Percentiles rank a stretch among this genome's conserved stretches.
Conservation (phyloP, 2,113 vertebrate genomes). For the Calidris pygmaea region DNA sequence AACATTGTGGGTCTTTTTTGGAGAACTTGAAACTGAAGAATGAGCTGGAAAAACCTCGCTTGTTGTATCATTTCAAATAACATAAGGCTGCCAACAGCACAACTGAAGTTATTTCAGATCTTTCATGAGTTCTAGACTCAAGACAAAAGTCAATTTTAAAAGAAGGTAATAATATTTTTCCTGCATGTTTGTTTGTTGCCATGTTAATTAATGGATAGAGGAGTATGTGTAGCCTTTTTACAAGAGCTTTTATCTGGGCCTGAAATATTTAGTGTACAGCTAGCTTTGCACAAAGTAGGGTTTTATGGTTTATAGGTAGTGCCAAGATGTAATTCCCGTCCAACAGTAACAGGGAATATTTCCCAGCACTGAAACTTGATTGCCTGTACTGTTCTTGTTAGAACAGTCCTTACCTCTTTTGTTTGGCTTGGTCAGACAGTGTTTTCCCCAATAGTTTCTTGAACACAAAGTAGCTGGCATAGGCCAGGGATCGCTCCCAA, state of each 20-base stretch:
- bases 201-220: background rate
- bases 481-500: background rate
- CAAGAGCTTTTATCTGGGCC: background rate
- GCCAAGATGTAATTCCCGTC: slow-evolving; percentile 3
- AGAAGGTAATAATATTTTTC: background rate
- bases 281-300: background rate
- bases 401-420: background rate
- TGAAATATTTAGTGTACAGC: background rate
- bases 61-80: background rate
- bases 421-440: background rate
- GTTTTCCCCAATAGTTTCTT: background rate
- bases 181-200: background rate
- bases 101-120: background rate
- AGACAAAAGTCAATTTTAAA: background rate
- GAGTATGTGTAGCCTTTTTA: background rate
- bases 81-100: background rate
- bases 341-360: background rate
- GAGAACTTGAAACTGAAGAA: background rate
- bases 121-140: background rate
- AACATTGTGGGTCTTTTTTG: background rate
- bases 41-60: background rate
- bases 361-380: background rate
- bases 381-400: background rate
- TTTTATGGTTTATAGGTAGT: background rate
- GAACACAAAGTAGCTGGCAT: background rate